A percentile compares a stretch with the other conserved stretches of the same genome.
These are phyloP conservation scores for Drosophila truncata DNA, from an alignment of 1,140 invertebrate species.

Conservation along the genomic window DNA sequence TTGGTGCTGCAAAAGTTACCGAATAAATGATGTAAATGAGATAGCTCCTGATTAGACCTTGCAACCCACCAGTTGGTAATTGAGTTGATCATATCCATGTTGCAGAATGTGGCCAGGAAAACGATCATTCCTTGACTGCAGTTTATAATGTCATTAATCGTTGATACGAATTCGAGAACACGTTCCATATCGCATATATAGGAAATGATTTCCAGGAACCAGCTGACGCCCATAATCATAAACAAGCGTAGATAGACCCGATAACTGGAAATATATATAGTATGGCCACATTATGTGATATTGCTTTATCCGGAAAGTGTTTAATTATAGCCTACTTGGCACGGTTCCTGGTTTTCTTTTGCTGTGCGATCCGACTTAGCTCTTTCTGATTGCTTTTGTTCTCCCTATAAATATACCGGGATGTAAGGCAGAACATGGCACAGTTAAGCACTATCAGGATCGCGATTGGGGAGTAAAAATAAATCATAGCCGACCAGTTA, in stretches of 20 bases:
- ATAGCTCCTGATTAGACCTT: background rate
- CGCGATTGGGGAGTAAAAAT: slow-evolving; percentile 91
- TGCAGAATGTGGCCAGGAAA: slow-evolving; percentile 87
- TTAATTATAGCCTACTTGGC: slow-evolving; percentile 17
- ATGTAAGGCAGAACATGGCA: slow-evolving; percentile 89
- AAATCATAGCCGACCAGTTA: slow-evolving; percentile 86
- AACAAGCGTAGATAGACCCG: slow-evolving; percentile 89
- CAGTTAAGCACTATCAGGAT: slow-evolving; percentile 89
- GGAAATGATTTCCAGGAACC: slow-evolving; percentile 88
- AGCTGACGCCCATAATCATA: slow-evolving; percentile 90
- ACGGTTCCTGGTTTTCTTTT: slow-evolving; percentile 16
- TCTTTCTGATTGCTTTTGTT: slow-evolving; percentile 24
- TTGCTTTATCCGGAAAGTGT: background rate
- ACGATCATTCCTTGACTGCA: slow-evolving; percentile 86
- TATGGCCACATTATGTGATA: slow-evolving; percentile 23
- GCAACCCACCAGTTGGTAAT: slow-evolving; percentile 45
- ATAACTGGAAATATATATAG: slow-evolving; percentile 85
- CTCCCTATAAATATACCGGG: slow-evolving; percentile 87
- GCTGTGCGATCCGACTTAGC: slow-evolving; percentile 3
- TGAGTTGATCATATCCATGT: slow-evolving; percentile 23
- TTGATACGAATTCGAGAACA: slow-evolving; percentile 70
- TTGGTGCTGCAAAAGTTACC: background rate
- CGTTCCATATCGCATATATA: slow-evolving; percentile 1
- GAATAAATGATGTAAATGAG: background rate
- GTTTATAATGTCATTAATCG: slow-evolving; percentile 78